phyloP scores from a whole-genome alignment of 1,140 invertebrate genomes.

The Diachasmimorpha longicaudata region DNA sequence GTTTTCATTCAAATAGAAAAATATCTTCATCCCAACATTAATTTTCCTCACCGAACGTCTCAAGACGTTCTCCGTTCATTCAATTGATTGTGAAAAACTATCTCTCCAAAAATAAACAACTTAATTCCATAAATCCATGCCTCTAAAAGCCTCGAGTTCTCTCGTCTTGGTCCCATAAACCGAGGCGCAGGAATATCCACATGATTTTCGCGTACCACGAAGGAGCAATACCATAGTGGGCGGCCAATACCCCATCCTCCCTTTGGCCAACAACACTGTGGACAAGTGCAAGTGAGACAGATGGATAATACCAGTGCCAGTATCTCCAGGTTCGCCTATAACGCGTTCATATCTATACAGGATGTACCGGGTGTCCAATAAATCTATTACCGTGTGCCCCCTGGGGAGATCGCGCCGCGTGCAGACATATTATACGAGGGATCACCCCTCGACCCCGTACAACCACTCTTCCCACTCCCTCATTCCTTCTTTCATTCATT shows the following conservation, averaged over 20 bases:
- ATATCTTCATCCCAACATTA: too few species aligned
- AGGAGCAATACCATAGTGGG: not conserved
- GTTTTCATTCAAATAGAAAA: too few species aligned
- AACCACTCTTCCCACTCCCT: slow-evolving; percentile 27
- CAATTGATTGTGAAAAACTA: too few species aligned
- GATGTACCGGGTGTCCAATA: slow-evolving; percentile 57
- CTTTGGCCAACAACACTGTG: not conserved
- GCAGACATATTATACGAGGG: slow-evolving; percentile 19
- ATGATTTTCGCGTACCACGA: not conserved
- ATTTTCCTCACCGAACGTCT: too few species aligned
- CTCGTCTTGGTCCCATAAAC: not conserved
- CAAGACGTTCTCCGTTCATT: too few species aligned
- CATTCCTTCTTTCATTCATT: not conserved
- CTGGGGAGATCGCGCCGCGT: slow-evolving; percentile 30
- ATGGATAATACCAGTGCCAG: slow-evolving; percentile 3
- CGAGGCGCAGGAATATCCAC: not conserved
- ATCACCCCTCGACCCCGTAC: slow-evolving; percentile 23
- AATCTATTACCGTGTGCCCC: slow-evolving; percentile 57
- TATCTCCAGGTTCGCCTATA: slow-evolving; percentile 8
- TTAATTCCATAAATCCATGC: not conserved
- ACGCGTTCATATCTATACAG: slow-evolving; percentile 52
- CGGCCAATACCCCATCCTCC: not conserved
- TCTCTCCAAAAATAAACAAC: not conserved
- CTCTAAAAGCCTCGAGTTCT: not conserved
- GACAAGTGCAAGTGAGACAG: slow-evolving; percentile 8